Evolutionary conservation across 2,797 vertebrate genomes (phyloP).

Genomic region (Sandelia bainsii): DNA sequence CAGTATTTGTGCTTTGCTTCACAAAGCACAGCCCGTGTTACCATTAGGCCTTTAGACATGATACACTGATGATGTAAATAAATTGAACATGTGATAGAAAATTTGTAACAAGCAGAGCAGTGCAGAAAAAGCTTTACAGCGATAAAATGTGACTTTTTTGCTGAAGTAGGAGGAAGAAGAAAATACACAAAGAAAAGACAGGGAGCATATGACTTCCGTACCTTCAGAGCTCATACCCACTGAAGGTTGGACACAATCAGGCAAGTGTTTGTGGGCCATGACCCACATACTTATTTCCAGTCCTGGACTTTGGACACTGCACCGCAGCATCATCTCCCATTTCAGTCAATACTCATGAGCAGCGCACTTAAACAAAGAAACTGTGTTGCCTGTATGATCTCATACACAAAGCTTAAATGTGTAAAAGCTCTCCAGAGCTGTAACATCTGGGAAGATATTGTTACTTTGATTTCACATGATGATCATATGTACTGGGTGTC

Average conservation of each 20-base stretch:
- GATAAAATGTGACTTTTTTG: too few relatives aligned
- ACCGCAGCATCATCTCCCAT: constrained; percentile 58
- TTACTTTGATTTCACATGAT: constrained; percentile 30
- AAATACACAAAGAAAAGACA: neutral
- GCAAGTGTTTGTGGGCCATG: constrained; percentile 78
- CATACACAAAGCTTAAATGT: neutral
- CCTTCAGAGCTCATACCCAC: constrained; percentile 54
- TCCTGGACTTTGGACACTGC: constrained; percentile 46
- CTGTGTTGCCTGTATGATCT: constrained; percentile 35
- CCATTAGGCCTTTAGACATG: too few relatives aligned
- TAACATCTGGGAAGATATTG: constrained; percentile 20
- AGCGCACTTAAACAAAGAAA: constrained; percentile 39
- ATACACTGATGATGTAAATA: too few relatives aligned
- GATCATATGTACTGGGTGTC: constrained; percentile 24
- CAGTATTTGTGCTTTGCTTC: too few relatives aligned
- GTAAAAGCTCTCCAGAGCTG: neutral
- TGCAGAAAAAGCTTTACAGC: too few relatives aligned
- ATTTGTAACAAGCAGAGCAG: too few relatives aligned
- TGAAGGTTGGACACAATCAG: constrained; percentile 73
- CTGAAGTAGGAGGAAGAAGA: too few relatives aligned
- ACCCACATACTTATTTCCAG: constrained; percentile 74
- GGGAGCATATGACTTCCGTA: constrained; percentile 69
- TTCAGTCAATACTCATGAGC: constrained; percentile 56
- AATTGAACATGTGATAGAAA: too few relatives aligned
- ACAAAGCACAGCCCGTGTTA: too few relatives aligned